Conservation (phyloP, 2,888 invertebrate species). For the Ctena decussata region DNA sequence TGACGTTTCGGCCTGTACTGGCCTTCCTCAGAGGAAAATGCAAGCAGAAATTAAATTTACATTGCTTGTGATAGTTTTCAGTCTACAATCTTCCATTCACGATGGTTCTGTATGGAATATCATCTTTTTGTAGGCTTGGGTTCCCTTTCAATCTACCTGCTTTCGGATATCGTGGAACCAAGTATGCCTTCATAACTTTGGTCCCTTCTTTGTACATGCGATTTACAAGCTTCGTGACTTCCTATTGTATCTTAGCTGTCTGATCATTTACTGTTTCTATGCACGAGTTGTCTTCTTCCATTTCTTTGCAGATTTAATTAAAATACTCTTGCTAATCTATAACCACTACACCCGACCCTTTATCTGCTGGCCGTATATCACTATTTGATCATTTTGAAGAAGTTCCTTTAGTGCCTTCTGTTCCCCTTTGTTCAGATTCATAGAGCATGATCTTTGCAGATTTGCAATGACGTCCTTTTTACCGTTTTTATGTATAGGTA, state of each 20-base stretch:
- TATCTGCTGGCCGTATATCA: constrained; percentile 24
- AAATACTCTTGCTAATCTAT: neutral
- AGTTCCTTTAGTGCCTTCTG: too few species aligned
- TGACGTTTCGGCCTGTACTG: too few species aligned
- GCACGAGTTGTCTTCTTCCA: neutral
- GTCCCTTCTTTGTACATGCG: neutral
- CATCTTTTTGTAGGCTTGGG: neutral
- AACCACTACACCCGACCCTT: constrained; percentile 25
- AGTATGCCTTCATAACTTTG: neutral
- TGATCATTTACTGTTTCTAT: neutral
- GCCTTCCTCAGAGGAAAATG: too few species aligned
- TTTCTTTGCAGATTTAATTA: neutral
- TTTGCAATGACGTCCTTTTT: too few species aligned
- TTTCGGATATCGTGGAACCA: neutral
- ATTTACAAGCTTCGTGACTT: neutral
- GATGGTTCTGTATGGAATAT: neutral
- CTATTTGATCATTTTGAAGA: too few species aligned
- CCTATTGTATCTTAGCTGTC: neutral
- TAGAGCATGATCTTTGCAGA: too few species aligned
- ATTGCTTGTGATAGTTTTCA: too few species aligned
- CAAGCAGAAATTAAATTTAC: too few species aligned
- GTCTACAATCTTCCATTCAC: too few species aligned
- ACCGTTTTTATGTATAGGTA: too few species aligned
- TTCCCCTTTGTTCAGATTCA: too few species aligned
- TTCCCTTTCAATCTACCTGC: neutral